Evolutionary conservation across 1,140 invertebrate genomes (phyloP), one percentile per base, ranked within the genome.

Genomic region (Leucophenga varia): DNA sequence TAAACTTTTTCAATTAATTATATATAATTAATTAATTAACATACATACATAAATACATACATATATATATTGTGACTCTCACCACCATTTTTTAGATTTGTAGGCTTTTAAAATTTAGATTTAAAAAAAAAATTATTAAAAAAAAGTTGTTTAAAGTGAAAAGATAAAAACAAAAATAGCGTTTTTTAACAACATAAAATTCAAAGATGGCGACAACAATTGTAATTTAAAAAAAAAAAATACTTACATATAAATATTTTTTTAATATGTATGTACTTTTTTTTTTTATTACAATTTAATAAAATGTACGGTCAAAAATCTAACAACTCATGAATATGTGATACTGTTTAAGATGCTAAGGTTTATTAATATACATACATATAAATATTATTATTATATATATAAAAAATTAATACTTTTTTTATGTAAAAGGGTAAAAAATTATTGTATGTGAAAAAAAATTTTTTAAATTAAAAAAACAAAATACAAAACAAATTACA

Each of bases 321-420:
- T 63, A 67, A 63, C 67, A 37, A 67, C 63, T 67, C 63, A 67
- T 67, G 63, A 67, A 67, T 67, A 67, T 67, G 63, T 67, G 63
- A 67, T 67, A 67, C 63, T 67, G 63, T 67, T 67, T 67, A 67
- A 67, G 63, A 67, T 67, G 63, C 63, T 67, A 67, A 67, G 63
- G 59, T 64, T 59, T 48, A 55, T 55, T 37, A 51, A 50, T 53
- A 44, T 49, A 55, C 28, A 44, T 16, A 34, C 22, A 32, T 25
- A 31, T 12, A 43, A 50, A 21, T n/a, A n/a, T n/a, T n/a, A n/a
- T n/a, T n/a, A n/a, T n/a, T n/a, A n/a, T n/a, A n/a, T n/a, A n/a
- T n/a, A n/a, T n/a, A n/a, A n/a, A n/a, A n/a, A n/a, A n/a, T n/a
- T n/a, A n/a, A n/a, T n/a, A n/a, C n/a, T n/a, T n/a, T n/a, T n/a